Percentiles rank a stretch among this genome's conserved stretches.
Evolutionary conservation across 2,888 invertebrate species (phyloP).

Genomic region (Acanthosepion esculentum): DNA sequence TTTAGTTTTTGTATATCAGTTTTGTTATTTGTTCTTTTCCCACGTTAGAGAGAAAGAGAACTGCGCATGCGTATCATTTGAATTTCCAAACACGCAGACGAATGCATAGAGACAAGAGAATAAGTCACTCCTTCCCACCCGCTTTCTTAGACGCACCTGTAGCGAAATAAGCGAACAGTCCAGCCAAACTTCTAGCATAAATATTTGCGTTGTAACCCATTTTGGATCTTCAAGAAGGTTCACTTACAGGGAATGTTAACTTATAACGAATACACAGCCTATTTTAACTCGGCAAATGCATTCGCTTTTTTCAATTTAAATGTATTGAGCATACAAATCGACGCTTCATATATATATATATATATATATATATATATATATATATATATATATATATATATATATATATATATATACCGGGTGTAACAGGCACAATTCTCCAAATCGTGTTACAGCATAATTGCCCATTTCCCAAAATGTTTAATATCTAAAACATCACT

Average conservation of each 20-base stretch:
- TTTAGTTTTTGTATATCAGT: neutral
- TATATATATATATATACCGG: too few relatives aligned
- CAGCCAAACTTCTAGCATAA: slow-evolving; percentile 4
- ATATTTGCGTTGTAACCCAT: neutral
- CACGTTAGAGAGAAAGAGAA: neutral
- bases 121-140: neutral
- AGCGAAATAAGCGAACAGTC: neutral
- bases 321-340: too few relatives aligned
- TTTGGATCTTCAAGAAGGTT: neutral
- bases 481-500: too few relatives aligned
- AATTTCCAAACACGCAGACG: neutral
- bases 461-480: too few relatives aligned
- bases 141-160: neutral
- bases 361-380: too few relatives aligned
- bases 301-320: too few relatives aligned
- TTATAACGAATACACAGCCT: neutral
- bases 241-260: neutral
- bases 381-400: too few relatives aligned
- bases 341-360: too few relatives aligned
- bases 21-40: neutral
- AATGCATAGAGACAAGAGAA: neutral
- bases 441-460: too few relatives aligned
- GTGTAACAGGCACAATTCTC: too few relatives aligned
- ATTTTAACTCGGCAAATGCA: neutral
- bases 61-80: neutral